Evolutionary conservation across 2,888 invertebrate genomes (phyloP).

Genomic region (Trachelus tabidus): DNA sequence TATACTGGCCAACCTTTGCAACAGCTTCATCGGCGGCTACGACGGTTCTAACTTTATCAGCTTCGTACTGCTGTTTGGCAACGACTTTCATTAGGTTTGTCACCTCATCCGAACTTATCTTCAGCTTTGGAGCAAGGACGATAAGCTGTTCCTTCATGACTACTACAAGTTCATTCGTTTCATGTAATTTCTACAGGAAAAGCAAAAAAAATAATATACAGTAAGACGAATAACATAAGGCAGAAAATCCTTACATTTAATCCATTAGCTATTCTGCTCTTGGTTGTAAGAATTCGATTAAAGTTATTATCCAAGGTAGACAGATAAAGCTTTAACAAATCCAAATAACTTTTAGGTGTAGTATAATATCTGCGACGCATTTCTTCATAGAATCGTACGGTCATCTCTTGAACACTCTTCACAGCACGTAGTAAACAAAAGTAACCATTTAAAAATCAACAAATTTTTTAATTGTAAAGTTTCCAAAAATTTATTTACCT

Average conservation of each 20-base stretch:
- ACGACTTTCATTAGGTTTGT: constrained; percentile 80
- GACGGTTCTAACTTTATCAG: constrained; percentile 82
- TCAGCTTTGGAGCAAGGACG: constrained; percentile 83
- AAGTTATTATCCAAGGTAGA: constrained; percentile 77
- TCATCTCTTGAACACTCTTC: constrained; percentile 84
- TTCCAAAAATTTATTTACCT: constrained; percentile 62
- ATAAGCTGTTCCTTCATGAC: constrained; percentile 87
- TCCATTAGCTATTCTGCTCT: constrained; percentile 80
- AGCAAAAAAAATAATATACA: background rate
- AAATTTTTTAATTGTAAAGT: constrained; percentile 8
- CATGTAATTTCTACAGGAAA: constrained; percentile 76
- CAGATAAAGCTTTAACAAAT: constrained; percentile 83
- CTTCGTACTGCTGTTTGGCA: constrained; percentile 82
- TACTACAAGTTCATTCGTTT: constrained; percentile 84
- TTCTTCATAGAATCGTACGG: constrained; percentile 81
- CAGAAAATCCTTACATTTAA: constrained; percentile 66
- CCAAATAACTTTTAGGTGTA: constrained; percentile 91
- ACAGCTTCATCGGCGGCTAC: constrained; percentile 86
- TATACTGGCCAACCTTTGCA: constrained; percentile 73
- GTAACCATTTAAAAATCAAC: background rate
- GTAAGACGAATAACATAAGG: background rate
- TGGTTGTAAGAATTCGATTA: constrained; percentile 74
- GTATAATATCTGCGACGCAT: constrained; percentile 89
- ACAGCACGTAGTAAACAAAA: constrained; percentile 15
- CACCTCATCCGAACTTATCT: constrained; percentile 81